Conservation (phyloP, 2,113 vertebrate species). For the Macquaria australasica region DNA sequence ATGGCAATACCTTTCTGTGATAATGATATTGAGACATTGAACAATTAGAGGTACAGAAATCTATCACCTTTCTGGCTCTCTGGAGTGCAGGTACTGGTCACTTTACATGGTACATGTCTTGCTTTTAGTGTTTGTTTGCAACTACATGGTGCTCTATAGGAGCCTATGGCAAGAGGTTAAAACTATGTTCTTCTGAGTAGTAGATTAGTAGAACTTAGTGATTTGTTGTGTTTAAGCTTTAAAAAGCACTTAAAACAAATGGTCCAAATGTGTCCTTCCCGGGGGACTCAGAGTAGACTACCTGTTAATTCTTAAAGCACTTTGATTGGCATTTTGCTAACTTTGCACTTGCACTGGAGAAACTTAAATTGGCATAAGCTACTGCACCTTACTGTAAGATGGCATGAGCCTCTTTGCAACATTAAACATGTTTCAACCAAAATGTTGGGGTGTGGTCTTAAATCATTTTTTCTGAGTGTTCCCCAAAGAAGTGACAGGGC, state of each 20-base stretch:
- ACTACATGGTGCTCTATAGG: constrained; percentile 62
- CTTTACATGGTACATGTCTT: constrained; percentile 71
- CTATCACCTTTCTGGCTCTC: constrained; percentile 52
- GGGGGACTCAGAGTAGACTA: constrained; percentile 53
- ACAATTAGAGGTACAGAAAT: constrained; percentile 54
- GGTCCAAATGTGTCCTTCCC: constrained; percentile 49
- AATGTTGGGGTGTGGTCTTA: constrained; percentile 1
- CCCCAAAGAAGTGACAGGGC: background rate
- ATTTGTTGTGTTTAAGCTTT: constrained; percentile 78
- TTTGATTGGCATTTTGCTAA: constrained; percentile 81
- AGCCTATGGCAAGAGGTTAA: constrained; percentile 52
- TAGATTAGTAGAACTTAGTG: constrained; percentile 50
- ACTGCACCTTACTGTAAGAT: constrained; percentile 83
- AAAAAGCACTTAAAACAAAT: constrained; percentile 64
- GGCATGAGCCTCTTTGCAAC: constrained; percentile 78
- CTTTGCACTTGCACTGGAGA: constrained; percentile 79
- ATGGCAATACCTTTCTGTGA: constrained; percentile 69
- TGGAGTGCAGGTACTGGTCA: constrained; percentile 69
- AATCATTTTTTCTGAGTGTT: background rate
- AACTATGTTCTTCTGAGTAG: constrained; percentile 57
- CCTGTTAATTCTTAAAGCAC: constrained; percentile 74
- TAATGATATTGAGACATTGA: constrained; percentile 59
- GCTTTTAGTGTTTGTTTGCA: constrained; percentile 79
- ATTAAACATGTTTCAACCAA: constrained; percentile 85
- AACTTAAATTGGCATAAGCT: constrained; percentile 80